Percentiles rank a stretch among this genome's conserved stretches.
Conservation (phyloP, 2,113 vertebrate species). For the Cavia porcellus region DNA sequence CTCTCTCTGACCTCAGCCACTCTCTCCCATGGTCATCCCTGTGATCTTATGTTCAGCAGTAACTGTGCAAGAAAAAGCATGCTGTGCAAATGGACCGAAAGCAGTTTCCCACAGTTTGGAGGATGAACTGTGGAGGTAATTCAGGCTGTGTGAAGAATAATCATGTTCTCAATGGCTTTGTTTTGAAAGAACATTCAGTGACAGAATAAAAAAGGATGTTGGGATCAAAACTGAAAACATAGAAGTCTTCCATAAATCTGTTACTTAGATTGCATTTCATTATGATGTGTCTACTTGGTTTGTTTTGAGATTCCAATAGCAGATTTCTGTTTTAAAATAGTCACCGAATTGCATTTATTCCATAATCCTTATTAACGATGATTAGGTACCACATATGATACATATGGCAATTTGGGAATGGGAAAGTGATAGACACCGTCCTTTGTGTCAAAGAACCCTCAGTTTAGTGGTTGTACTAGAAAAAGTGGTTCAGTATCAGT, state of each 20-base stretch:
- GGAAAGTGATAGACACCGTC: not conserved
- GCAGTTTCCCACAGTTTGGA: not conserved
- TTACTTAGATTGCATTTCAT: not conserved
- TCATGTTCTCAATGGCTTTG: not conserved
- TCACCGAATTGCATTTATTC: not conserved
- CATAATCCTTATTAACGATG: not conserved
- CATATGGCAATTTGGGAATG: not conserved
- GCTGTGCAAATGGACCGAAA: not conserved
- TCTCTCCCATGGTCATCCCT: rapidly evolving
- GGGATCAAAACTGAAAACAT: not conserved
- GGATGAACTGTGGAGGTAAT: not conserved
- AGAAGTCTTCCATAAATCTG: not conserved
- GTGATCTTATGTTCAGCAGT: not conserved
- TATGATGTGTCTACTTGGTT: not conserved
- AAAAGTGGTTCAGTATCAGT: not conserved
- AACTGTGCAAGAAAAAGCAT: not conserved
- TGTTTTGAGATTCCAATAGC: slow-evolving; percentile 18
- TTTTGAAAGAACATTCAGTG: not conserved
- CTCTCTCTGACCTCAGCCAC: not conserved
- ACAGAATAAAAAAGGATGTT: not conserved
- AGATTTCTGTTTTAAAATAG: not conserved
- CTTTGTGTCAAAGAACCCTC: not conserved
- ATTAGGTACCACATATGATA: not conserved
- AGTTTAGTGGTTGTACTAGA: not conserved
- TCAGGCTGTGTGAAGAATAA: not conserved